Conservation (phyloP, 1,140 invertebrate genomes). For the Brachystomella parvula region DNA sequence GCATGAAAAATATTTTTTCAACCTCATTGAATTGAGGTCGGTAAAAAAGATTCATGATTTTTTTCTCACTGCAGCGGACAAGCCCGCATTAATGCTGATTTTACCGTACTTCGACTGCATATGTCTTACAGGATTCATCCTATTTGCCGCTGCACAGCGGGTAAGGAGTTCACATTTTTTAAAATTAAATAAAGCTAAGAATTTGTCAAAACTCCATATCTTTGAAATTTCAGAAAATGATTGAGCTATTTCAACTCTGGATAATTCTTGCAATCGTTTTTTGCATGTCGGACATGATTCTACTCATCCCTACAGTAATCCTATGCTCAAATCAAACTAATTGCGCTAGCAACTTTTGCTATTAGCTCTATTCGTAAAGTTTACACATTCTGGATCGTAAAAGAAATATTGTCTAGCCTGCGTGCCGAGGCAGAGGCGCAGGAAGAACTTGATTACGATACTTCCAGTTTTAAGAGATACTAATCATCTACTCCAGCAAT, state of each 20-base stretch:
- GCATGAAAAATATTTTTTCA: background rate
- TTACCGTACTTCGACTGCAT: conserved; percentile 15
- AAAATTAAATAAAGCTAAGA: background rate
- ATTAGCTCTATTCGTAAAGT: background rate
- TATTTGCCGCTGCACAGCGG: conserved; percentile 22
- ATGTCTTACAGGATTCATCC: conserved; percentile 20
- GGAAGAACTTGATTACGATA: background rate
- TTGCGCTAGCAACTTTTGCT: background rate
- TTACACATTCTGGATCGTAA: conserved; percentile 3
- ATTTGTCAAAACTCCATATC: conserved; percentile 1
- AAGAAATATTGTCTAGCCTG: background rate
- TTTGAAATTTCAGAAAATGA: conserved; percentile 23
- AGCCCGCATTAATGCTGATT: conserved; percentile 2
- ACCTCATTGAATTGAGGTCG: background rate
- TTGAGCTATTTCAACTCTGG: conserved; percentile 21
- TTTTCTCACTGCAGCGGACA: conserved; percentile 11
- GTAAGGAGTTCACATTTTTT: conserved; percentile 19
- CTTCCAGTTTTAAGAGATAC: background rate
- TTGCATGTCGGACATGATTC: conserved; percentile 30
- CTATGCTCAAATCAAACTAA: conserved; percentile 14
- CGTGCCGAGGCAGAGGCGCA: background rate
- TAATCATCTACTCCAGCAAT: too few species aligned
- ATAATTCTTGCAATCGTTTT: conserved; percentile 28
- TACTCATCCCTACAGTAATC: conserved; percentile 27
- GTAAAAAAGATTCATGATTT: background rate